Conservation (phyloP, 2,113 vertebrate genomes). For the Trichechus manatus region DNA sequence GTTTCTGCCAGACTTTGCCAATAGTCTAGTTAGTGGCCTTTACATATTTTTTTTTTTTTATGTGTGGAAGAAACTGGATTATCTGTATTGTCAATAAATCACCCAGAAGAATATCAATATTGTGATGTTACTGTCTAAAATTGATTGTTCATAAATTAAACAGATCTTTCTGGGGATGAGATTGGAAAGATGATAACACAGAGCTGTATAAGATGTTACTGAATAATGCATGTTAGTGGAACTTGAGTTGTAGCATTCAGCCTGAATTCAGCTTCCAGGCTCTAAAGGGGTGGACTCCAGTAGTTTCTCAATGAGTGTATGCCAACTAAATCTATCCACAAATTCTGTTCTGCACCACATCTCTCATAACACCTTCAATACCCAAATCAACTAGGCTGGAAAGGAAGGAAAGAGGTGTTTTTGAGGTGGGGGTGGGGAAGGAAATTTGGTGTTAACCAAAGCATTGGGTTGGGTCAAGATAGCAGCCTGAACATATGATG, state of each 20-base stretch:
- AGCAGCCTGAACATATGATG: neutral
- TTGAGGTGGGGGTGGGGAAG: neutral
- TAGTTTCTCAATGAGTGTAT: neutral
- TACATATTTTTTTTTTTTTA: neutral
- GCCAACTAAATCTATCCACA: neutral
- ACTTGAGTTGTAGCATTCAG: neutral
- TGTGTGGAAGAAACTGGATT: neutral
- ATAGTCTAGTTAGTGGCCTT: neutral
- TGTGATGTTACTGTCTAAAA: conserved; percentile 31
- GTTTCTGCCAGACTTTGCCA: neutral
- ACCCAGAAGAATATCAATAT: conserved; percentile 27
- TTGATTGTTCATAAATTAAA: conserved; percentile 36
- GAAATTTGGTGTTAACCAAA: neutral
- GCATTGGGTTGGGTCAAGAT: neutral
- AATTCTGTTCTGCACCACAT: neutral
- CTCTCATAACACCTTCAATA: neutral
- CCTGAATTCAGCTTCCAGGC: neutral
- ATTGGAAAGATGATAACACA: conserved; percentile 58
- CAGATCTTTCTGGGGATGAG: conserved; percentile 62
- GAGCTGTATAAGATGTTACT: conserved; percentile 61
- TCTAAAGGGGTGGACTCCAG: neutral
- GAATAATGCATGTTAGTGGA: conserved; percentile 53
- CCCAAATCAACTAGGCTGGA: neutral
- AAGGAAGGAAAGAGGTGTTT: neutral
- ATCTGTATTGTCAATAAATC: neutral